phyloP scores from a whole-genome alignment of 2,797 vertebrate genomes.

The Myripristis murdjan region DNA sequence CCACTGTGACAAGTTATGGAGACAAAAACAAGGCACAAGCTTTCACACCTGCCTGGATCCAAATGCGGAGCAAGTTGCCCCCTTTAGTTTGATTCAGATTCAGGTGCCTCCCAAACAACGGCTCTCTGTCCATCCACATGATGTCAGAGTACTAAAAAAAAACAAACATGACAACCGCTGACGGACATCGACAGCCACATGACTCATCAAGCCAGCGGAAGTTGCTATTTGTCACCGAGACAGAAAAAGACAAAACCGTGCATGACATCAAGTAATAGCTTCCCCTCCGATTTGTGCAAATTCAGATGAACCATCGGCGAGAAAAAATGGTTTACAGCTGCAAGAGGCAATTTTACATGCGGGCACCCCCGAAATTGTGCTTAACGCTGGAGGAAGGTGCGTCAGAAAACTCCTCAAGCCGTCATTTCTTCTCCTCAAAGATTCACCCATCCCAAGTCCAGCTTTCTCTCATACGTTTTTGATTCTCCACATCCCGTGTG shows the following conservation, averaged over 20 bases:
- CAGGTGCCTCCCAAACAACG: neutral
- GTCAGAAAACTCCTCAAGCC: neutral
- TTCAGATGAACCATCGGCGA: neutral
- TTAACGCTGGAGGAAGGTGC: too few species aligned
- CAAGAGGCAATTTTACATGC: neutral
- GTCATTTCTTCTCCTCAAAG: neutral
- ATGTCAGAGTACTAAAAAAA: slow-evolving; percentile 4
- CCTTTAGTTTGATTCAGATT: slow-evolving; percentile 13
- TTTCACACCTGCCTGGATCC: slow-evolving; percentile 43
- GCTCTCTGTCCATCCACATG: slow-evolving; percentile 9
- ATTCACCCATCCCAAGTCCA: too few species aligned
- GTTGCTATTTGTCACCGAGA: neutral
- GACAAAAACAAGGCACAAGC: slow-evolving; percentile 29
- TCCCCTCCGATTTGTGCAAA: neutral
- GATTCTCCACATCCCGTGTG: too few species aligned
- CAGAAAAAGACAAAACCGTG: neutral
- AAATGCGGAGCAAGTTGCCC: slow-evolving; percentile 10
- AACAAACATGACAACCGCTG: neutral
- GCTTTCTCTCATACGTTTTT: neutral
- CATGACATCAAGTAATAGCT: neutral
- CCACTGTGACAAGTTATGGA: slow-evolving; percentile 43
- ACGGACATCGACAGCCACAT: too few species aligned
- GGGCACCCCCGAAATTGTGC: too few species aligned
- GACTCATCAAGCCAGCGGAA: neutral
- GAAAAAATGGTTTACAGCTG: neutral